Conservation (phyloP, 2,797 vertebrate species). For the Pangasius mekongensis region DNA sequence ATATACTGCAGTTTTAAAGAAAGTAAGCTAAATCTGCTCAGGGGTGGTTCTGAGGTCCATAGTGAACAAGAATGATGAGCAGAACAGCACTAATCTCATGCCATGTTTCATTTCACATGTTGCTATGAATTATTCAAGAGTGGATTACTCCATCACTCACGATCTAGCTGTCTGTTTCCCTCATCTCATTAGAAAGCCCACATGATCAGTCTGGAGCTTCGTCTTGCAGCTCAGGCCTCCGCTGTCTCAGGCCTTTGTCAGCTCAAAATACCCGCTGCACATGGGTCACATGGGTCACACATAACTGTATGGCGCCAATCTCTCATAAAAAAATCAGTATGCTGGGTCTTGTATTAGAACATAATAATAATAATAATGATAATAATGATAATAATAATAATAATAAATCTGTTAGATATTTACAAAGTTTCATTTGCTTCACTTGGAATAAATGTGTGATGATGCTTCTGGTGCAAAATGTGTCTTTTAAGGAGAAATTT, state of each 20-base stretch:
- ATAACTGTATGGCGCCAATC: not conserved
- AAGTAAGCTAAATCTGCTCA: constrained; percentile 41
- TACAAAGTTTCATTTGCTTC: constrained; percentile 15
- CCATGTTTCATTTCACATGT: constrained; percentile 62
- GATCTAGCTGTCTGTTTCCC: constrained; percentile 54
- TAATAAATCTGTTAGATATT: not conserved
- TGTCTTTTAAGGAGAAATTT: constrained; percentile 28
- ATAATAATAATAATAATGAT: not conserved
- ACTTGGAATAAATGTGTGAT: constrained; percentile 7
- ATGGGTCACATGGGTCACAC: not conserved
- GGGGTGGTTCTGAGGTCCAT: constrained; percentile 45
- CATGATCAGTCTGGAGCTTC: constrained; percentile 44
- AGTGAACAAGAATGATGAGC: constrained; percentile 40
- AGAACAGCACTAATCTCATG: constrained; percentile 53
- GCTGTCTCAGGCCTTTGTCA: not conserved
- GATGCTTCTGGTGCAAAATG: constrained; percentile 11
- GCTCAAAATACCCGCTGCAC: constrained; percentile 3
- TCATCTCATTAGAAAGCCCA: constrained; percentile 53
- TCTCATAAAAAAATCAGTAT: not conserved
- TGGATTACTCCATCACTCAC: constrained; percentile 56
- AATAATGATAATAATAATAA: not conserved
- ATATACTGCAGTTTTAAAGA: constrained; percentile 30
- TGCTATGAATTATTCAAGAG: constrained; percentile 61
- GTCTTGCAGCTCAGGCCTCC: constrained; percentile 42
- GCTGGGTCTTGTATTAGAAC: not conserved